Base-by-base conservation (phyloP, 2,797 vertebrate genomes). In the Melanogrammus aeglefinus region DNA sequence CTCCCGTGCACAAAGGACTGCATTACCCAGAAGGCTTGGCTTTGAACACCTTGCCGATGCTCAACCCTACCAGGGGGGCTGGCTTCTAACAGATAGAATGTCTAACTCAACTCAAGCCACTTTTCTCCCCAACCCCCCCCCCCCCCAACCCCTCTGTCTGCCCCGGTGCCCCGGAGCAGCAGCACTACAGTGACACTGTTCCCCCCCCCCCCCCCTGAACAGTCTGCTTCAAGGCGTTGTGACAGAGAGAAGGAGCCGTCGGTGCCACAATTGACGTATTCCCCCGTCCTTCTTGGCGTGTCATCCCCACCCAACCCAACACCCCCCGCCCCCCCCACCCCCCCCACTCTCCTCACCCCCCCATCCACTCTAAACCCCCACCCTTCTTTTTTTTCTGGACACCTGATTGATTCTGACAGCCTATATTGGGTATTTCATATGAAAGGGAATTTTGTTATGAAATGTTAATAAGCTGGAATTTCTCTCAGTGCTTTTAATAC, bases 391-490 rank as follows among this genome's bases (percentile, higher is more conserved):
- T 63, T 87, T 94, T 96, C 91, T 92, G 92, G 94, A 93, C 92
- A 95, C 95, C 93, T 96, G 95, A 97, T 94, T 96, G 94, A 95
- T 96, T 96, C 90, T 94, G 94, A 96, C 95, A 96, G 94, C 94
- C 93, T 96, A 96, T 96, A 96, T 96, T 96, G 96, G 95, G 95
- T 96, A 91, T 95, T 95, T 96, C 95, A 95, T 96, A 96, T 96
- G 95, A 97, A 96, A 96, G 95, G 95, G 94, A 94, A 94, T 96
- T 96, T 94, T 94, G 92, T 91, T 91, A 97, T 96, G 94, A 97
- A 97, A 96, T 95, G 90, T 96, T 97, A 97, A 97, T 96, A 94
- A 97, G 94, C 94, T 94, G 91, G 95, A 96, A 96, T 96, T 96
- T 94, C 94, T 96, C 93, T 94, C 94, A 92, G 92, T 93, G 94